Percentiles rank a stretch among this genome's conserved stretches.
These are phyloP conservation scores for Crossaster papposus DNA, from an alignment of 53 echinoderm and acorn worm species.

Conservation along the genomic window DNA sequence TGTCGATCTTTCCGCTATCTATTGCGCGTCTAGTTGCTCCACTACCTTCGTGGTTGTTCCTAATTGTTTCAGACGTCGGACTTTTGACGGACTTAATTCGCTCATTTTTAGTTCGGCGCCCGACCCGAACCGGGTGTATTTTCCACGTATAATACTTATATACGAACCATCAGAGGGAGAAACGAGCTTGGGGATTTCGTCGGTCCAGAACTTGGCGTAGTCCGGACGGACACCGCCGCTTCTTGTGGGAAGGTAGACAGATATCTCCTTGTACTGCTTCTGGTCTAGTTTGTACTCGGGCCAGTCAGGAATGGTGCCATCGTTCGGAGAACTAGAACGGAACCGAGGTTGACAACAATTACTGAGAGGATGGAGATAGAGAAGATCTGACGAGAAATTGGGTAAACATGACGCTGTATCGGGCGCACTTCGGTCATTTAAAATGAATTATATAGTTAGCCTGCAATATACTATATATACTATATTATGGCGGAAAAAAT, in stretches of 20 bases:
- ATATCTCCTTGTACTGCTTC: constrained; percentile 67
- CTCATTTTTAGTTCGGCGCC: no score
- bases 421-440: no score
- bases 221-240: constrained; percentile 60
- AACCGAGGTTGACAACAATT: background rate
- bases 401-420: no score
- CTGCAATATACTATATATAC: no score
- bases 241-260: constrained; percentile 43
- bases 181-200: constrained; percentile 55
- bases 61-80: no score
- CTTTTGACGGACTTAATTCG: no score
- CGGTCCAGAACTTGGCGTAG: constrained; percentile 65
- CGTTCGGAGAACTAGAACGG: constrained; percentile 59
- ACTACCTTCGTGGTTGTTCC: no score
- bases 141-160: background rate
- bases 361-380: background rate
- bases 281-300: constrained; percentile 54
- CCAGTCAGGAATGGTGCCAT: constrained; percentile 63
- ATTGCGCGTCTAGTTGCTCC: no score
- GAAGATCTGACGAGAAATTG: background rate
- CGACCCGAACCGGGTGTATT: background rate
- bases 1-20: no score
- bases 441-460: no score
- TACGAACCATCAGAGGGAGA: constrained; percentile 65
- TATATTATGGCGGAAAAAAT: no score